Evolutionary conservation across 2,113 vertebrate genomes (phyloP), one percentile per base, ranked within the genome.

Genomic region (Azemiops feae): DNA sequence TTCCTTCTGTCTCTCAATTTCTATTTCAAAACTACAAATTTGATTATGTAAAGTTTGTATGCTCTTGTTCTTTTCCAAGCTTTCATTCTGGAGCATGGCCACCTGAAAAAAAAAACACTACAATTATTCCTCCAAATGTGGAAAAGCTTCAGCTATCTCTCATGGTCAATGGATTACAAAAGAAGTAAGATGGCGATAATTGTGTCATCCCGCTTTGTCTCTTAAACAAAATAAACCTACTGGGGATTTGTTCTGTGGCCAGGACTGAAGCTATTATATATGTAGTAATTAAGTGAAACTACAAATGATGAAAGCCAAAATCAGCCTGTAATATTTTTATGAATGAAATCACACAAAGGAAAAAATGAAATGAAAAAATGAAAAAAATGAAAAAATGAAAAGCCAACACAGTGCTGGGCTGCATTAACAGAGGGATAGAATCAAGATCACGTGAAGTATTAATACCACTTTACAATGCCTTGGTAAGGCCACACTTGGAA

Each of bases 1-100:
- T 91, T 98, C 98, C 97, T 98, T 98, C 85, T 98, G 98, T 93
- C 98, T 97, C 96, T 98, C 98, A 23, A 98, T 98, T 94, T 98
- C 98, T 90, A 98, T 97, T 93, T 98, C 98, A 92, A 98, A 98
- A 97, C 97, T 98, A 91, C 98, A 98, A 94, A 98, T 98, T 95
- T 98, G 98, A 92, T 98, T 98, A 96, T 98, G 98, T 95, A 98
- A 93, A 94, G 98, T 97, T 89, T 98, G 98, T 90, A 98, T 98
- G 96, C 97, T 98, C 96, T 98, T 98, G 96, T 98, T 98, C 94
- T 98, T 98, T 94, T 98, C 98, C 85, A 98, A 98, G 92, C 97
- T 98, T 95, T 98, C 98, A 93, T 98, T 98, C 96, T 98, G 98
- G 93, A 98, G 97, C 97, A 98, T 94, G 92, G 98, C 98, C 88